Conservation (phyloP, 2,797 vertebrate species). For the Pachyuromys duprasi region DNA sequence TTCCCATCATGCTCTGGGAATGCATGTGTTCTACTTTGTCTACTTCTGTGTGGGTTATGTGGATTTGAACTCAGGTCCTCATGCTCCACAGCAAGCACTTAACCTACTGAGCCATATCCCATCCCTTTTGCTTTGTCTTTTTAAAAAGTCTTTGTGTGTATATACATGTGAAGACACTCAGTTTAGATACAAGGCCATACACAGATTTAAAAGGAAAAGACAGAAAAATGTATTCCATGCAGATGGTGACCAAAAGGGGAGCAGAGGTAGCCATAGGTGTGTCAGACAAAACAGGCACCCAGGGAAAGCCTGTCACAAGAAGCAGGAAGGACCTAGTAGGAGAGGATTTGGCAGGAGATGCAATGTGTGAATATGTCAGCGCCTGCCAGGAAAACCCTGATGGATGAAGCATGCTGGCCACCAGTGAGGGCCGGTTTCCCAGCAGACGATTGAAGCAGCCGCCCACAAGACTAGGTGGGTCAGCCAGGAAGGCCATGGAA, state of each 20-base stretch:
- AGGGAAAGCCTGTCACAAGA: neutral
- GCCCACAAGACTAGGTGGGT: neutral
- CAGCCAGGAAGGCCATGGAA: neutral
- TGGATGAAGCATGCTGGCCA: neutral
- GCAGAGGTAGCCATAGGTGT: neutral
- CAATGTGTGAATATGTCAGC: fast-evolving
- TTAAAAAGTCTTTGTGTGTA: neutral
- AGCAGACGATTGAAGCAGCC: neutral
- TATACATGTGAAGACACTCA: neutral
- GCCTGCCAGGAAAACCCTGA: neutral
- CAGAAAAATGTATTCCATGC: neutral
- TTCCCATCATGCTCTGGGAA: neutral
- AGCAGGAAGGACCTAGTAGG: neutral
- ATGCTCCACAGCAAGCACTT: neutral
- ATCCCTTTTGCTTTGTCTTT: neutral
- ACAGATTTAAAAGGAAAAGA: neutral
- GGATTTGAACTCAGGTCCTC: neutral
- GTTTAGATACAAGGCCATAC: neutral
- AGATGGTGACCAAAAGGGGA: neutral
- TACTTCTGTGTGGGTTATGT: neutral
- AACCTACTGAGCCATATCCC: neutral
- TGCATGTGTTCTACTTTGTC: fast-evolving
- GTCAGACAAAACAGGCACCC: neutral
- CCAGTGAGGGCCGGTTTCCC: neutral
- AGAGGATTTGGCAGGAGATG: neutral